Evolutionary conservation across 2,113 vertebrate genomes (phyloP).

Genomic region (Zosterops japonicus): DNA sequence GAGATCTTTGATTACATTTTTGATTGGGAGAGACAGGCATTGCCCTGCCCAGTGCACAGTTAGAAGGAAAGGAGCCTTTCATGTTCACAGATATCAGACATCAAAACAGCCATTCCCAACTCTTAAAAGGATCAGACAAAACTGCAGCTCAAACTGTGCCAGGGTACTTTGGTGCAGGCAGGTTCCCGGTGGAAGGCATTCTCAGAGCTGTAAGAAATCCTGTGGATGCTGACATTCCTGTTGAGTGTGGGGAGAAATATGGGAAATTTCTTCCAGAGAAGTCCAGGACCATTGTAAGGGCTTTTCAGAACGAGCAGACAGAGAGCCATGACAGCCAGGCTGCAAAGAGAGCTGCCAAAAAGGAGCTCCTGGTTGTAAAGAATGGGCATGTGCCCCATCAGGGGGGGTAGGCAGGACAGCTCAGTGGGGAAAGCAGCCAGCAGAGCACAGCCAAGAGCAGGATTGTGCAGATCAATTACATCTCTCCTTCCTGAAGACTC

Average conservation of each 20-base stretch:
- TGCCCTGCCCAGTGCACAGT: conserved; percentile 49
- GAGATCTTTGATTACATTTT: conserved; percentile 60
- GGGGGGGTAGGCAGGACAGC: background rate
- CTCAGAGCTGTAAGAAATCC: background rate
- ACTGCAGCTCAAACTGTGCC: conserved; percentile 56
- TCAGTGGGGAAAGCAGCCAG: background rate
- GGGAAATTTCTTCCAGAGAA: background rate
- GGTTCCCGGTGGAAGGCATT: background rate
- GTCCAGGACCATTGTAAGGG: background rate
- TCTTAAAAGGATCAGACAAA: conserved; percentile 64
- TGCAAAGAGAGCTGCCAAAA: background rate
- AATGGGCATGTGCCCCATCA: background rate
- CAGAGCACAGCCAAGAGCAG: background rate
- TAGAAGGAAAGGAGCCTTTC: conserved; percentile 52
- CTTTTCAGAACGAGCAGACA: background rate
- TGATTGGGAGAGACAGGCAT: conserved; percentile 60
- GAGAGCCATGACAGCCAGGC: background rate
- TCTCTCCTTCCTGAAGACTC: background rate
- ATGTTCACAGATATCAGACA: conserved; percentile 61
- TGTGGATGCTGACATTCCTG: background rate
- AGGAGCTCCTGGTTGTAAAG: background rate
- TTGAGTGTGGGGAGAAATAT: background rate
- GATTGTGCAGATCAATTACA: background rate
- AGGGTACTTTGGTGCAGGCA: conserved; percentile 22
- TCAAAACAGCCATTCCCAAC: conserved; percentile 68